Conservation (phyloP, 1,140 invertebrate species). For the Sitodiplosis mosellana region DNA sequence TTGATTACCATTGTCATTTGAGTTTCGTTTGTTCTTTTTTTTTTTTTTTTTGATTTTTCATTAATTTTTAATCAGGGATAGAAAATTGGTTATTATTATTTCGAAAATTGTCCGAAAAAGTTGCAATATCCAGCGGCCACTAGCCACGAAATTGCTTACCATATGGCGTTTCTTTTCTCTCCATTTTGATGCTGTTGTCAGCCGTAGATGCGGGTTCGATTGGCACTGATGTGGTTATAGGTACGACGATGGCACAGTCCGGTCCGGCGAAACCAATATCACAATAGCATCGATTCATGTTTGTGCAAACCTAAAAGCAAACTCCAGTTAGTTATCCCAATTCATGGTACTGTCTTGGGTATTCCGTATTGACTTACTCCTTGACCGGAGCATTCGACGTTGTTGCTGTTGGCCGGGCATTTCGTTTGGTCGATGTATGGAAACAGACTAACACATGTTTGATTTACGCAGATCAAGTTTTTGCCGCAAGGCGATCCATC, state of each 20-base stretch:
- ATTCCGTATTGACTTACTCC: slow-evolving; percentile 47
- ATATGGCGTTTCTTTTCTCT: slow-evolving; percentile 74
- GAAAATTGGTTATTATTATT: not conserved
- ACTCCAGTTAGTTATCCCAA: slow-evolving; percentile 1
- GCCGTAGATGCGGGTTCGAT: slow-evolving; percentile 19
- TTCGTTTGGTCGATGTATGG: slow-evolving; percentile 63
- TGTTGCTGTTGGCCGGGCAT: slow-evolving; percentile 76
- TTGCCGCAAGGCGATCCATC: slow-evolving; percentile 86
- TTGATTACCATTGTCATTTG: slow-evolving; percentile 24
- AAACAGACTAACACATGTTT: slow-evolving; percentile 71
- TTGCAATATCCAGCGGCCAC: not conserved
- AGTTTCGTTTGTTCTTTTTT: slow-evolving; percentile 1
- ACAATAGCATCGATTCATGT: slow-evolving; percentile 82
- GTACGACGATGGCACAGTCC: slow-evolving; percentile 65
- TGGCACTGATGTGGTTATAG: slow-evolving; percentile 29
- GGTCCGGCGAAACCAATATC: slow-evolving; percentile 68
- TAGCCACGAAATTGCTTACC: slow-evolving; percentile 36
- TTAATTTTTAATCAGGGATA: not conserved
- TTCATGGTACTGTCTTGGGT: not conserved
- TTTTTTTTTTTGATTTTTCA: slow-evolving; percentile 2
- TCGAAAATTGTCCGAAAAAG: not conserved
- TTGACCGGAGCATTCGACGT: slow-evolving; percentile 78
- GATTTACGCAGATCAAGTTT: slow-evolving; percentile 81
- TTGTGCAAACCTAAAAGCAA: slow-evolving; percentile 67
- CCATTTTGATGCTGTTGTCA: slow-evolving; percentile 40